These are phyloP conservation scores for Sitta carolinensis DNA, from an alignment of 2,797 vertebrate species.

Conservation along the genomic window DNA sequence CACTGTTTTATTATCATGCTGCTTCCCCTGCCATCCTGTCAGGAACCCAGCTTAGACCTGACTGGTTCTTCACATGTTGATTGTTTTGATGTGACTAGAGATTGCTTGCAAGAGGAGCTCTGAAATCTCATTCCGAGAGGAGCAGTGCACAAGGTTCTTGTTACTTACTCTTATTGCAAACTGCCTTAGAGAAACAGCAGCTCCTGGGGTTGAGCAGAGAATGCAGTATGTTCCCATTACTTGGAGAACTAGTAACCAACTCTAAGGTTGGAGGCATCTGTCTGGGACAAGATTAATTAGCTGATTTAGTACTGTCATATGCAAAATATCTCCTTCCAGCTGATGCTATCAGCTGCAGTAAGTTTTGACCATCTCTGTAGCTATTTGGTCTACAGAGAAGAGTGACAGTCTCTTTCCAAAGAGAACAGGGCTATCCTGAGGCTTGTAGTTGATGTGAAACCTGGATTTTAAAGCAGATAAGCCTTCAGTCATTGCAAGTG, in stretches of 20 bases:
- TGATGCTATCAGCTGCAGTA: not conserved
- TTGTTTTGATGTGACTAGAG: not conserved
- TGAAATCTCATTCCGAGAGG: not conserved
- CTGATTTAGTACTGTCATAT: not conserved
- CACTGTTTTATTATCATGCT: not conserved
- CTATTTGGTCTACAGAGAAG: not conserved
- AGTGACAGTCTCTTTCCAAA: not conserved
- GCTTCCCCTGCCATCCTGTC: not conserved
- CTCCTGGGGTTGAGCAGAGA: not conserved
- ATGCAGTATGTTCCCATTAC: not conserved
- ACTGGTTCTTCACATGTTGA: not conserved
- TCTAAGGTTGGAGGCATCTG: not conserved
- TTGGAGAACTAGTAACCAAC: not conserved
- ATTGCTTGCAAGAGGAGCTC: not conserved
- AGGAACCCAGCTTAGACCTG: not conserved
- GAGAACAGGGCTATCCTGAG: not conserved
- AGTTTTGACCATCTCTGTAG: not conserved
- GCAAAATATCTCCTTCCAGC: not conserved
- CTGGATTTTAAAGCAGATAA: constrained; percentile 31
- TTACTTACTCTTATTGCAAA: not conserved
- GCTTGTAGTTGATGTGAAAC: not conserved
- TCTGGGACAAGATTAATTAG: not conserved
- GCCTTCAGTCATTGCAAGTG: not conserved
- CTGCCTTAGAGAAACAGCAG: not conserved
- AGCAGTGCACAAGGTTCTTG: not conserved